phyloP scores from a whole-genome alignment of 1,140 invertebrate species.

The Orussus abietinus region DNA sequence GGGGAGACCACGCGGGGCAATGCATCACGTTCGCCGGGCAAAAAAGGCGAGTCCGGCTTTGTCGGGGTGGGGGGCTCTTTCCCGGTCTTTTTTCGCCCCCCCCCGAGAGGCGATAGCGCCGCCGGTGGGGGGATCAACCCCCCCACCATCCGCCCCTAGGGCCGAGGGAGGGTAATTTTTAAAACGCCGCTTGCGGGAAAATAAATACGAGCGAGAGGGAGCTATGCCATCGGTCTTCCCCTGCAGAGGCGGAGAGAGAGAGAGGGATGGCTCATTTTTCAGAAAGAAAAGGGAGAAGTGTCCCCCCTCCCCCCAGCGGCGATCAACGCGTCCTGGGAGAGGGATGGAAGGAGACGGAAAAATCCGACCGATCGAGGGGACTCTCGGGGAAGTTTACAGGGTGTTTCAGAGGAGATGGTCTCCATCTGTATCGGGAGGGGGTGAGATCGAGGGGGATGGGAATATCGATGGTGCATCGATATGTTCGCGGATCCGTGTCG shows the following conservation, averaged over 20 bases:
- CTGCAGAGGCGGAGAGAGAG: slow-evolving; percentile 6
- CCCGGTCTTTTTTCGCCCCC: slow-evolving; percentile 20
- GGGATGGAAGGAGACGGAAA: slow-evolving; percentile 16
- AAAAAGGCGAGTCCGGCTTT: neutral
- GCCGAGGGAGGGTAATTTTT: slow-evolving; percentile 38
- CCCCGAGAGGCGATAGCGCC: slow-evolving; percentile 15
- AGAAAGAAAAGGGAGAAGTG: slow-evolving; percentile 20
- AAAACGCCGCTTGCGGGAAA: slow-evolving; percentile 44
- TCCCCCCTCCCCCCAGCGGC: no score
- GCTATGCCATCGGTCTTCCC: slow-evolving; percentile 25
- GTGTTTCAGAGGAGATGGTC: slow-evolving; percentile 28
- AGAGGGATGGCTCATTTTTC: slow-evolving; percentile 27
- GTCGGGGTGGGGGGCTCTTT: slow-evolving; percentile 16
- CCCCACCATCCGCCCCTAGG: slow-evolving; percentile 13
- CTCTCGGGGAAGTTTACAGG: slow-evolving; percentile 34
- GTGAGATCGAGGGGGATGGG: no score
- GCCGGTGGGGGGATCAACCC: slow-evolving; percentile 20
- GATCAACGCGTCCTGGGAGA: no score
- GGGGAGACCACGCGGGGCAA: slow-evolving; percentile 40
- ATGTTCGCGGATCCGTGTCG: no score
- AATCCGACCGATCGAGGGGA: slow-evolving; percentile 11
- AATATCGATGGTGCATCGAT: no score
- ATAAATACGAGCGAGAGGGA: slow-evolving; percentile 40
- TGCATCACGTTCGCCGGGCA: slow-evolving; percentile 44
- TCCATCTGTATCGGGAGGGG: no score